Percentiles rank a stretch among this genome's conserved stretches.
Evolutionary conservation across 1,140 invertebrate genomes (phyloP).

Genomic region (Cyphomyrmex costatus): DNA sequence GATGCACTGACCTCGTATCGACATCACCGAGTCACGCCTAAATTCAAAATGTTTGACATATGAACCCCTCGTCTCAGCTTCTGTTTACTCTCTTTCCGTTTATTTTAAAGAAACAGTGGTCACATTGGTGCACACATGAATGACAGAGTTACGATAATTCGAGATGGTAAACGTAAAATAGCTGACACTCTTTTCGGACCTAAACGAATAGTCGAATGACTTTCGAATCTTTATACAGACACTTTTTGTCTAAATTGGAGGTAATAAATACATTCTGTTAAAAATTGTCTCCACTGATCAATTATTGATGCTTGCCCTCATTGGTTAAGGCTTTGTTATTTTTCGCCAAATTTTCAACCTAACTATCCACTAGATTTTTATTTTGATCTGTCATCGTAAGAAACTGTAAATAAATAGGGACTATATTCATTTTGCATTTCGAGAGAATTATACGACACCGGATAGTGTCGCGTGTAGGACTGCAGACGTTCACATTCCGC

Average conservation of each 20-base stretch:
- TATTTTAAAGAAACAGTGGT: neutral
- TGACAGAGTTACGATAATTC: neutral
- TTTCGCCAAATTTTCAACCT: neutral
- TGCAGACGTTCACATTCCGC: neutral
- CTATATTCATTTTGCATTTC: neutral
- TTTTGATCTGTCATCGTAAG: neutral
- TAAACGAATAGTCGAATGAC: neutral
- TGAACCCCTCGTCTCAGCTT: neutral
- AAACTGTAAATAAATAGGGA: neutral
- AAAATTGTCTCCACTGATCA: neutral
- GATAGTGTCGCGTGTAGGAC: neutral
- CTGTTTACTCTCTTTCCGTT: neutral
- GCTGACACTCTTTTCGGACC: neutral
- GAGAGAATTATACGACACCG: neutral
- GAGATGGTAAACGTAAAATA: neutral
- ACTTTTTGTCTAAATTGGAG: no score
- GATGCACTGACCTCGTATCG: slow-evolving; percentile 2
- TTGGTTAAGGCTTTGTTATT: neutral
- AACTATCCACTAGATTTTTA: neutral
- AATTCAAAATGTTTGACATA: neutral
- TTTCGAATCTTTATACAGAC: neutral
- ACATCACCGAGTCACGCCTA: neutral
- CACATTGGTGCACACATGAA: neutral
- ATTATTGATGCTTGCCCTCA: neutral
- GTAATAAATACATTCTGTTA: no score